A percentile compares a stretch with the other conserved stretches of the same genome.
These are phyloP conservation scores for Isaurus tuberculatus DNA, from an alignment of 92 coral and sea anemone genomes.

Conservation along the genomic window DNA sequence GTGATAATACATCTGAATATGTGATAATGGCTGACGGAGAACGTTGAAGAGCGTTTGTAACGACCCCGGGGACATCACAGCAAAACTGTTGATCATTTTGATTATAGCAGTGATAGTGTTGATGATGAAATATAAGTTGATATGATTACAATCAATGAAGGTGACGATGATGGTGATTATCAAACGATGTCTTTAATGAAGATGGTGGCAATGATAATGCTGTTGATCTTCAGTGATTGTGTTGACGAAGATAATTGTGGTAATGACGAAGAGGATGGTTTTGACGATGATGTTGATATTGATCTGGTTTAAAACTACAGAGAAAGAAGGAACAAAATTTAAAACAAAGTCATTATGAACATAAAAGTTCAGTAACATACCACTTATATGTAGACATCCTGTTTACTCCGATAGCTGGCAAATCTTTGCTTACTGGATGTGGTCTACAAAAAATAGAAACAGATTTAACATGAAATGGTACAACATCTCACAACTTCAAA, in stretches of 20 bases:
- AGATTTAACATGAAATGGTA: neutral
- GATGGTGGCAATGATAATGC: neutral
- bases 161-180: neutral
- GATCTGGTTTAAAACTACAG: neutral
- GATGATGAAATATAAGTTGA: neutral
- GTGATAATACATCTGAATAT: no score
- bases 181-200: neutral
- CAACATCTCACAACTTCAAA: no score
- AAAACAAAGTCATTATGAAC: neutral
- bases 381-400: slow-evolving; percentile 6
- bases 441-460: neutral
- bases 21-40: no score
- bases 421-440: slow-evolving; percentile 6
- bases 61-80: no score
- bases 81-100: no score
- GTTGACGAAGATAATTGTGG: no score
- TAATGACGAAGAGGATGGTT: no score
- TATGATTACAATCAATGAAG: neutral
- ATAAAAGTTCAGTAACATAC: neutral
- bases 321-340: neutral
- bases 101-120: neutral
- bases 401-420: neutral
- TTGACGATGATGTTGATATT: neutral
- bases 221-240: no score
- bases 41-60: no score